These are phyloP conservation scores for Clupea harengus DNA, from an alignment of 2,113 vertebrate genomes.

Conservation along the genomic window DNA sequence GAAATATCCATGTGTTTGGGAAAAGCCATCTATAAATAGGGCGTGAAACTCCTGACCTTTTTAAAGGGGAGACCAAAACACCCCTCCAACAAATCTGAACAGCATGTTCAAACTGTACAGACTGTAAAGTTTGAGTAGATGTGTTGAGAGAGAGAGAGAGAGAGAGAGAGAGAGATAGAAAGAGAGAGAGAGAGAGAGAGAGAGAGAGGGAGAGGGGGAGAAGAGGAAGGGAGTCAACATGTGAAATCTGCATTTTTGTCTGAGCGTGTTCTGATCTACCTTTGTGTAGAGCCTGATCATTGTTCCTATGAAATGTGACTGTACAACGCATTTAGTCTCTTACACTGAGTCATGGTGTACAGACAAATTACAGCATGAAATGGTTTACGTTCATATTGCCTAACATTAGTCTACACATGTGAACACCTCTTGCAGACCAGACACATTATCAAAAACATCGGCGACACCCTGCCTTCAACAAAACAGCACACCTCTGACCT, in stretches of 20 bases:
- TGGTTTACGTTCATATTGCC: neutral
- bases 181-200: neutral
- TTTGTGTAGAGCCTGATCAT: too few species aligned
- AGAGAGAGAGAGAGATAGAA: neutral
- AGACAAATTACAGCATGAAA: neutral
- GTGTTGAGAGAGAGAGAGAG: slow-evolving; percentile 13
- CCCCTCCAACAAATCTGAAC: slow-evolving; percentile 21
- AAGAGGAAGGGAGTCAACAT: neutral
- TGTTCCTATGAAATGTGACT: neutral
- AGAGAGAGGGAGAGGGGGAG: neutral
- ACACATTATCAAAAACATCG: neutral
- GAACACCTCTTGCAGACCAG: neutral
- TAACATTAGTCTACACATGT: neutral
- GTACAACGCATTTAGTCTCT: neutral
- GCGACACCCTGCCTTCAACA: neutral
- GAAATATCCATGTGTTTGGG: slow-evolving; percentile 16
- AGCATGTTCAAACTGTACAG: neutral
- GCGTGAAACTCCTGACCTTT: slow-evolving; percentile 10
- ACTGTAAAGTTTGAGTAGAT: neutral
- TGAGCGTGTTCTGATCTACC: neutral
- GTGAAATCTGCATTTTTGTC: neutral
- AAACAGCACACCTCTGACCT: neutral
- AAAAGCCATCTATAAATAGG: slow-evolving; percentile 20
- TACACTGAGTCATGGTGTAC: neutral
- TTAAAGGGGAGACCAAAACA: neutral